A percentile compares a stretch with the other conserved stretches of the same genome.
Evolutionary conservation across 2,888 invertebrate genomes (phyloP).

Genomic region (Quadriops clusia): DNA sequence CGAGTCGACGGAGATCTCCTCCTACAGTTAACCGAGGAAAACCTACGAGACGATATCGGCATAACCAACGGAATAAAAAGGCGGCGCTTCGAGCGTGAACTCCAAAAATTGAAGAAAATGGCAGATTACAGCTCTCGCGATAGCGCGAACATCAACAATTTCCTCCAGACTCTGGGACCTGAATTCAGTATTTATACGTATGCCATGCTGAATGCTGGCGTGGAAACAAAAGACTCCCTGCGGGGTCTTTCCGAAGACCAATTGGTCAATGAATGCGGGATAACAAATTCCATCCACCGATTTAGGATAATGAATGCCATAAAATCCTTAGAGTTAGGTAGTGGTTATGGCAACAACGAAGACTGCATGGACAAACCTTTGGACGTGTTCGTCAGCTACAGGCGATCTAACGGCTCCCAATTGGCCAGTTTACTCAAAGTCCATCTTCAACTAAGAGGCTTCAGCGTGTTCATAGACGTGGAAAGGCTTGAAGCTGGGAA

Average conservation of each 20-base stretch:
- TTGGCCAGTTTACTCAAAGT: conserved; percentile 92
- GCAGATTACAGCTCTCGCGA: conserved; percentile 94
- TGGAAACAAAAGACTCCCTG: conserved; percentile 74
- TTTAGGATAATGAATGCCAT: conserved; percentile 82
- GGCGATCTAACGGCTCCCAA: conserved; percentile 94
- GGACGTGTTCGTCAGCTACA: conserved; percentile 96
- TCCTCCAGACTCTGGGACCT: conserved; percentile 70
- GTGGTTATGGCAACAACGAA: conserved; percentile 58
- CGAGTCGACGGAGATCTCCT: conserved; percentile 94
- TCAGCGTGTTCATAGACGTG: conserved; percentile 96
- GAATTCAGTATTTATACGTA: conserved; percentile 96
- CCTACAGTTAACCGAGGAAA: conserved; percentile 82
- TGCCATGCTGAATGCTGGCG: conserved; percentile 88
- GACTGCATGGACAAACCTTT: conserved; percentile 79
- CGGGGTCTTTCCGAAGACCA: conserved; percentile 84
- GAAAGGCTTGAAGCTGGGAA: conserved; percentile 96
- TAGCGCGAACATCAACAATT: conserved; percentile 77
- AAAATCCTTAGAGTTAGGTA: conserved; percentile 54
- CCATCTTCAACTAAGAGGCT: conserved; percentile 88
- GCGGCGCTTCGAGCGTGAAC: conserved; percentile 85
- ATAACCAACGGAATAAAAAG: conserved; percentile 87
- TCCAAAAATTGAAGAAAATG: conserved; percentile 87
- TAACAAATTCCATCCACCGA: conserved; percentile 89
- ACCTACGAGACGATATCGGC: conserved; percentile 85
- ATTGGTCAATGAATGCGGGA: conserved; percentile 78